phyloP scores from a whole-genome alignment of 2,888 invertebrate genomes.

The Nesidiocoris tenuis region DNA sequence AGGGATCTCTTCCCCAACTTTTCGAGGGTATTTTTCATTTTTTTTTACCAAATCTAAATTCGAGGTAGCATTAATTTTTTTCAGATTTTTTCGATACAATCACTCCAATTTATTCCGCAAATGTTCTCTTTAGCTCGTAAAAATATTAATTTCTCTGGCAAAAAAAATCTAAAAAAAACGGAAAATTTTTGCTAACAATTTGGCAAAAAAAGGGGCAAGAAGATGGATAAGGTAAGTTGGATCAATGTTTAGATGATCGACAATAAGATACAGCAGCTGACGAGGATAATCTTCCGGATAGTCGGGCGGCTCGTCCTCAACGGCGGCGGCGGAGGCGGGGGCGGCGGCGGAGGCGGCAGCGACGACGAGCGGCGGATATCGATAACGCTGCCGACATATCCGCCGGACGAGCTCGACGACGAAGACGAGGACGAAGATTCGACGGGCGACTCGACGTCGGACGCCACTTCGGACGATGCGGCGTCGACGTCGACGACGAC shows the following conservation, averaged over 20 bases:
- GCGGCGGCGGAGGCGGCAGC: constrained; percentile 49
- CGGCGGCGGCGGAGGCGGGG: constrained; percentile 57
- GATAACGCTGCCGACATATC: constrained; percentile 67
- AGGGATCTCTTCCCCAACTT: constrained; percentile 72
- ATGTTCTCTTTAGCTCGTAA: no score
- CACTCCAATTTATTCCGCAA: no score
- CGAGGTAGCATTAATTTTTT: background rate
- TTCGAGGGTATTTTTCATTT: constrained; percentile 65
- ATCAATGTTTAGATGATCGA: constrained; percentile 57
- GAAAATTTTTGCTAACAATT: no score
- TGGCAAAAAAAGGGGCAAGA: constrained; percentile 1
- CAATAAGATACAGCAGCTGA: constrained; percentile 73
- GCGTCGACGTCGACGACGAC: constrained; percentile 46
- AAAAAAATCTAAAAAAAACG: no score
- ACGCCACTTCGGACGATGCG: constrained; percentile 49
- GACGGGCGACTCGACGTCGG: constrained; percentile 48
- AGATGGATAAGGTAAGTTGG: constrained; percentile 36
- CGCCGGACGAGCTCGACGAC: constrained; percentile 64
- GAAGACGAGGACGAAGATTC: constrained; percentile 55
- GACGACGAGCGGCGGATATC: constrained; percentile 60
- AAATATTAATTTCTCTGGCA: no score
- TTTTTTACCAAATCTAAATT: no score
- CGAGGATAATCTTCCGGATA: constrained; percentile 69
- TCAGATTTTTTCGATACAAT: no score
- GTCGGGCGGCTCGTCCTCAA: constrained; percentile 73